Base-by-base conservation (phyloP, 2,113 vertebrate species). In the Petrocephalus zakoni region DNA sequence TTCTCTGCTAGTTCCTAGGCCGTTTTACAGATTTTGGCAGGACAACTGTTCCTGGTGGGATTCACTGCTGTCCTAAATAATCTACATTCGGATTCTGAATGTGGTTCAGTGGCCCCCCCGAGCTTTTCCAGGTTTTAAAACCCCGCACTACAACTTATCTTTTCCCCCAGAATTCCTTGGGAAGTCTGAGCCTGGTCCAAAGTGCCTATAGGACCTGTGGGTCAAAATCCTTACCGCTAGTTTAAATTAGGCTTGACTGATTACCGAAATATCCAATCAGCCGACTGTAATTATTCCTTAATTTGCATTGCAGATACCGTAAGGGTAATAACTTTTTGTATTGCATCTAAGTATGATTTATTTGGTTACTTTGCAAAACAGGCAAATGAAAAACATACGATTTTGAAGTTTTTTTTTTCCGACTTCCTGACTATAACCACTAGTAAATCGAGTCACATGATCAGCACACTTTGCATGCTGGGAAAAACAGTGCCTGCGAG, bases 1-100 rank as follows among this genome's bases (percentile, higher is more conserved):
- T 75, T 78, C 15, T 78, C 72, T 78, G 13, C 5, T 78, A 78
- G 13, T 42, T 78, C 34, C 72, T 78, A 34, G 37, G 72, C 15
- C n/a, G 25, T 78, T 78, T 78, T 29, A 78, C 29, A 78, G 72
- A 78, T 78, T 37, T 78, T 78, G 72, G 72, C 72, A 78, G 72
- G 72, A 17, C 72, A 78, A 15, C 72, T 25, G 37, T 15, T 19
- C 72, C 34, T 42, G 5, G 34, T 78, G 37, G 34, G 34, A 78
- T 78, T 78, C 72, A 78, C 34, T 42, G 6, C 72, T 78, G 72
- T 78, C 72, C 34, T 34, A 78, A 78, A 78, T 78, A 34, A 37
- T 78, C 34, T 42, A 13, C 72, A 78, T 78, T 78, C 34, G 2
- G 15, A 8, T 29, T 78, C 72, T n/a, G 37, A 78, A 78, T 78